Percentiles rank a stretch among this genome's conserved stretches.
These are phyloP conservation scores for Andinoacara biseriatus DNA, from an alignment of 2,113 vertebrate species.

Conservation along the genomic window DNA sequence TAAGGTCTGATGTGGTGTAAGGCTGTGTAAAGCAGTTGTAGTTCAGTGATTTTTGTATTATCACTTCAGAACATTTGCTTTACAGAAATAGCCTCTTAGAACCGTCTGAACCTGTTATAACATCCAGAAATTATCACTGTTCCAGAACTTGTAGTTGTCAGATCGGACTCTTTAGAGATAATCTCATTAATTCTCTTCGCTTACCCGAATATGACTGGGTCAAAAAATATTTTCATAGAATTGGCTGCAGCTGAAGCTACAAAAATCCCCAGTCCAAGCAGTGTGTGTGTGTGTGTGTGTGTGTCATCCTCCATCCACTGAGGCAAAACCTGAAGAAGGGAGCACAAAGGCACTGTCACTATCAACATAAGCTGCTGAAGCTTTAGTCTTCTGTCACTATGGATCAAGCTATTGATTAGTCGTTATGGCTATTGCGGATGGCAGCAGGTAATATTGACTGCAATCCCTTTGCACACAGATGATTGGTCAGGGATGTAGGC, in stretches of 20 bases:
- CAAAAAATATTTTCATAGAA: not conserved
- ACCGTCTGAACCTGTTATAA: not conserved
- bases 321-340: slow-evolving; percentile 24
- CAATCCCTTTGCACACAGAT: slow-evolving; percentile 52
- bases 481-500: slow-evolving; percentile 36
- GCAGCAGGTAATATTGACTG: slow-evolving; percentile 56
- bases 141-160: not conserved
- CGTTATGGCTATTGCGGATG: slow-evolving; percentile 58
- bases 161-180: not conserved
- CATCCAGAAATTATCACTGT: not conserved
- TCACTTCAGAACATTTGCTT: not conserved
- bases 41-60: not conserved
- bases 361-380: slow-evolving; percentile 57
- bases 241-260: slow-evolving; percentile 8
- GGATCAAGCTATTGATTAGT: slow-evolving; percentile 69
- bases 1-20: not conserved
- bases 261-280: slow-evolving; percentile 18
- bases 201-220: not conserved
- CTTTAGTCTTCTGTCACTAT: slow-evolving; percentile 51
- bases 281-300: slow-evolving; percentile 51
- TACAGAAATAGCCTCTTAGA: not conserved
- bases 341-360: slow-evolving; percentile 57
- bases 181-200: slow-evolving; percentile 2
- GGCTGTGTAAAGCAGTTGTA: not conserved
- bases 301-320: slow-evolving; percentile 36